A percentile compares a stretch with the other conserved stretches of the same genome.
These are phyloP conservation scores for Barbus barbus DNA, from an alignment of 2,113 vertebrate species.

Conservation along the genomic window DNA sequence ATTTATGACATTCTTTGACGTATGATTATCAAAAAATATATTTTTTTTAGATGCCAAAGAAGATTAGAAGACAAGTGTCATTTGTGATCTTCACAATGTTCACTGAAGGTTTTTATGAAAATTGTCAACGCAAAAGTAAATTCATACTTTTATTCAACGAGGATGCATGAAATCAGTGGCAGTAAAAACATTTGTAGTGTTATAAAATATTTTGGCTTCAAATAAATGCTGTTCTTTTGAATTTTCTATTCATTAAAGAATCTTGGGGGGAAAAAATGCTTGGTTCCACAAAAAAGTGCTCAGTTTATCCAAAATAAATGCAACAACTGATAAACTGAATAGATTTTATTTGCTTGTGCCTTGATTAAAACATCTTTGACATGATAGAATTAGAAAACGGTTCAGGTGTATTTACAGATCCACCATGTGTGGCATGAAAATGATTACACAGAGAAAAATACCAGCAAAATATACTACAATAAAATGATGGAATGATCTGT, in stretches of 20 bases:
- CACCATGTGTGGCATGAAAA: constrained; percentile 34
- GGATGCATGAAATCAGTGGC: no score
- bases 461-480: constrained; percentile 35
- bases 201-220: no score
- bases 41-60: not conserved
- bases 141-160: no score
- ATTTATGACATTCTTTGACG: no score
- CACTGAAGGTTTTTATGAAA: no score
- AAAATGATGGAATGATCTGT: constrained; percentile 32
- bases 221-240: no score
- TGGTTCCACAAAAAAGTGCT: no score
- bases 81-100: not conserved
- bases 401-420: constrained; percentile 57
- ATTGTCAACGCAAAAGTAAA: no score
- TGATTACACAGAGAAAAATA: constrained; percentile 31
- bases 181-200: no score
- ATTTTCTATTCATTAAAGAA: no score
- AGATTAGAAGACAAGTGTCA: not conserved
- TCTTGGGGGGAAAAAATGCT: no score
- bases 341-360: constrained; percentile 65
- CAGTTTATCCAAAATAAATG: not conserved
- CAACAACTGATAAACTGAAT: constrained; percentile 2
- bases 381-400: constrained; percentile 68
- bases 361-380: constrained; percentile 63
- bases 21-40: not conserved